Base-by-base conservation (phyloP, 2,888 invertebrate species). In the Criorhina ranunculi region DNA sequence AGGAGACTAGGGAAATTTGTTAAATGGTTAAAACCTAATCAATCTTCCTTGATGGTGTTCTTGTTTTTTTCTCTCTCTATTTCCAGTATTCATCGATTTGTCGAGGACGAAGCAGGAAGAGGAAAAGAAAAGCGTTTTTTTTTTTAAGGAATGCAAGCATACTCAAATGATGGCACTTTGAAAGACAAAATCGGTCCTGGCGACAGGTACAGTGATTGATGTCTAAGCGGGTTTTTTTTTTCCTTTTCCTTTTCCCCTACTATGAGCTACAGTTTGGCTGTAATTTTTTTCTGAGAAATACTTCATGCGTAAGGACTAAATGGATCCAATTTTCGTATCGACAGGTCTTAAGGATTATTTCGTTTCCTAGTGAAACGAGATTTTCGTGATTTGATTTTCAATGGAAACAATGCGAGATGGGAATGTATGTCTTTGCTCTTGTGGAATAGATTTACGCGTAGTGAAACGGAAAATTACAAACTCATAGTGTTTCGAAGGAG, bases 21-120 rank as follows among this genome's bases (percentile, higher is more conserved):
- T 83, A 78, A 83, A 78, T 78, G 83, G 69, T 78, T 83, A 73
- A 78, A 83, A 78, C 44, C 78, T 59, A 73, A 83, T 83, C 83
- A 83, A 83, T 83, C 78, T 78, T 83, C 78, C 17, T 37, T 42
- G 35, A 57, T 59, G 64, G 53, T 8, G 24, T 42, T 59, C 15
- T 49, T 53, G 42, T 42, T 44, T 31, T 66, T 49, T 31, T n/a
- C 24, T 24, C 24, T 24, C 24, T n/a, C n/a, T n/a, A 24, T 24
- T 24, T 4, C 2, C 24, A 3, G 4, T 35, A 11, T 49, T 44
- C 15, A 29, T 62, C 33, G 60, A 75, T 35, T 57, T 12, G 49
- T 37, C 42, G 40, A 1, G 24, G n/a, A 42, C 8, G 33, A n/a
- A n/a, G 24, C 1, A 19, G 5, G 1, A 53, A 35, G 55, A 11